Percentiles rank a stretch among this genome's conserved stretches.
Conservation (phyloP, 2,888 invertebrate species). For the Acanthoscelides obtectus region DNA sequence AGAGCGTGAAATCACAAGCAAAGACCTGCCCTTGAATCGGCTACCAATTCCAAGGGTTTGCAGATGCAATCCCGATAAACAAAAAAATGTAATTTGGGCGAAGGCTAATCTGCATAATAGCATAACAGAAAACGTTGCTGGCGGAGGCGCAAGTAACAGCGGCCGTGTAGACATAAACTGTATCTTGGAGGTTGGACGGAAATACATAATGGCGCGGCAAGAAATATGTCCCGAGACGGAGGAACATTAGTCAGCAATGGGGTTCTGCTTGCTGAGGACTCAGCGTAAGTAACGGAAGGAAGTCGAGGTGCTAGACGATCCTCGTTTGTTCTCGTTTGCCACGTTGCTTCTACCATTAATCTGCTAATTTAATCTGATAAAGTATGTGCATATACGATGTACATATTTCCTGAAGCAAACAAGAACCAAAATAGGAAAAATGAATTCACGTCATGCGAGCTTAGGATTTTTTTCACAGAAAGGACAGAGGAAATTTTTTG, state of each 20-base stretch:
- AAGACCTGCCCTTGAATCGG: not conserved
- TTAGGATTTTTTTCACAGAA: too few species aligned
- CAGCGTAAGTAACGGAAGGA: not conserved
- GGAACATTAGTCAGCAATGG: not conserved
- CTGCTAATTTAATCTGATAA: not conserved
- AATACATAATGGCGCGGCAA: not conserved
- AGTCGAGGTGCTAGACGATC: not conserved
- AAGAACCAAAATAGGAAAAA: too few species aligned
- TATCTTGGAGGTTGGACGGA: not conserved
- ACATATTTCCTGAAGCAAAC: too few species aligned
- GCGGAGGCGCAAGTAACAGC: not conserved
- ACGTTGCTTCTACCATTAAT: not conserved
- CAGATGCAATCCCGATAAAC: not conserved
- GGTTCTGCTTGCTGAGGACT: not conserved
- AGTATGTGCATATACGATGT: too few species aligned
- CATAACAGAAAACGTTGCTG: too few species aligned
- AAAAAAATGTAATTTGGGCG: not conserved
- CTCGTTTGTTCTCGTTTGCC: not conserved
- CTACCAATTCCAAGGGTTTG: not conserved
- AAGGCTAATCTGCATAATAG: not conserved
- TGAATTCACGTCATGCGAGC: too few species aligned
- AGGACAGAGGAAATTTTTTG: too few species aligned
- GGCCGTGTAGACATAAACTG: not conserved
- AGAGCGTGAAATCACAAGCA: too few species aligned
- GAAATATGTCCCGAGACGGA: not conserved